Base-by-base conservation (phyloP, 1,140 invertebrate species). In the Drosophila eugracilis region DNA sequence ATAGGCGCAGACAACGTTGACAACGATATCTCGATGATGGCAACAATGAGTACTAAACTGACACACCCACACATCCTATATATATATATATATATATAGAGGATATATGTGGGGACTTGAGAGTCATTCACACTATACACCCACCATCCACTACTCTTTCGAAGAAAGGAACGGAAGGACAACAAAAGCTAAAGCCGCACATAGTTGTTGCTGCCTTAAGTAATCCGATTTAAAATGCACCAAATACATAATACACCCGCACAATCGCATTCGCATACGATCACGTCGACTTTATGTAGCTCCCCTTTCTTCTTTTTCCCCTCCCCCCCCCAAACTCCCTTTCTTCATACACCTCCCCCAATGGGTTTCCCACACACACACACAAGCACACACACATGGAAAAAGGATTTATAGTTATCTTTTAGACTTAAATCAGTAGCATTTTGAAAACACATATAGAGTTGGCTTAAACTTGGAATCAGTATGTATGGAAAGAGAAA, bases 151-250 rank as follows among this genome's bases (percentile, higher is more conserved):
- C 21, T 5, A 21, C 4, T 3, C 5, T 1, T 45, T 28, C 12
- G 22, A 21, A 28, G 26, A 60, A 45, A 55, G 49, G 22, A 37
- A 36, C 42, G 32, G 36, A 36, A 53, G 55, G 62, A 57, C 70
- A 62, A 58, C 50, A 78, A 53, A 71, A 67, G 69, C 70, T 42
- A 62, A 77, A 63, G 79, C 65, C 71, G 57, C 75, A 66, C 80
- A 73, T 67, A 75, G 55, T 63, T 86, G 79, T 54, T 83, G 77
- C 65, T 79, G 81, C 81, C 65, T 86, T 71, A 86, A 88, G 78
- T 86, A 86, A 86, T 86, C 81, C 83, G 83, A 86, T 86, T 86
- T 86, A 86, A 88, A 86, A 81, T 78, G 78, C 81, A 86, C 50
- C 74, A 84, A 84, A 78, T 78, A 85, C 63, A 78, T 74, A 81